Conservation (phyloP, 2,888 invertebrate species). For the Cactoblastis cactorum region DNA sequence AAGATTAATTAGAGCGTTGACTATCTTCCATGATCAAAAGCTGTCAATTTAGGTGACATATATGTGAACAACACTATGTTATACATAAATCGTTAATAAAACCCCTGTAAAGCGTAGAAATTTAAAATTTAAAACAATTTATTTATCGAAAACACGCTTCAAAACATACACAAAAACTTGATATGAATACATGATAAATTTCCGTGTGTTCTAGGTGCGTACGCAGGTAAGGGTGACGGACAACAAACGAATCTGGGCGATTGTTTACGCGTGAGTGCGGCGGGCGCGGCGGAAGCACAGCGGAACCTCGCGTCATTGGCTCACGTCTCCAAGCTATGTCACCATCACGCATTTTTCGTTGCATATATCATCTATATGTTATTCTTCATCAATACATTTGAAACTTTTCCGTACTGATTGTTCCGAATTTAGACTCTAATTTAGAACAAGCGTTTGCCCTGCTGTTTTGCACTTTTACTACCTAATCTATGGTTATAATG, state of each 20-base stretch:
- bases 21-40: no score
- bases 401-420: no score
- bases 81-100: no score
- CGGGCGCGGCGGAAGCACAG: constrained; percentile 63
- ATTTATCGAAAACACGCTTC: neutral
- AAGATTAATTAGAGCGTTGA: no score
- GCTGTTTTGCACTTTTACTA: no score
- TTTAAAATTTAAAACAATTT: neutral
- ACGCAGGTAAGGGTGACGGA: constrained; percentile 27
- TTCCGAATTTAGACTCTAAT: no score
- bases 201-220: constrained; percentile 14
- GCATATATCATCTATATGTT: constrained; percentile 37
- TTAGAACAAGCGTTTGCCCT: no score
- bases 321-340: constrained; percentile 54
- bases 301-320: constrained; percentile 76
- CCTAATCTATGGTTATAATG: no score
- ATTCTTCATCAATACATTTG: constrained; percentile 34
- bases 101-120: no score
- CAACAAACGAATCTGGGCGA: constrained; percentile 53
- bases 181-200: neutral
- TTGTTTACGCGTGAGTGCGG: constrained; percentile 64
- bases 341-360: constrained; percentile 57
- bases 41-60: no score
- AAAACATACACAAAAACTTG: neutral
- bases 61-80: no score